phyloP scores from a whole-genome alignment of 2,797 vertebrate species.

The Microctenopoma lineatum region DNA sequence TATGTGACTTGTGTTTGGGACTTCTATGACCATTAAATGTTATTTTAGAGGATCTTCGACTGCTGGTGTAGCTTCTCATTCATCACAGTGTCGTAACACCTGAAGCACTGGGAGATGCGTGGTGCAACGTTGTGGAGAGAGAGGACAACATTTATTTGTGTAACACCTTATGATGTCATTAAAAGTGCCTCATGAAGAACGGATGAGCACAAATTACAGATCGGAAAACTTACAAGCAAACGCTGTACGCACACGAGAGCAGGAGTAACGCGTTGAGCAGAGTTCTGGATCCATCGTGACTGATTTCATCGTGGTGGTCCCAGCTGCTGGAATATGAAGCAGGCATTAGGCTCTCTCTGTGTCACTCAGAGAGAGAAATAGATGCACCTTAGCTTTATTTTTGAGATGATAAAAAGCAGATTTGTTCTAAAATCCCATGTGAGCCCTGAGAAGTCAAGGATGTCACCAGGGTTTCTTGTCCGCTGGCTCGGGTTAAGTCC shows the following conservation, averaged over 20 bases:
- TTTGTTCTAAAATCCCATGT: background rate
- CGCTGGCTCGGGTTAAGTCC: background rate
- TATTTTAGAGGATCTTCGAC: no score
- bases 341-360: background rate
- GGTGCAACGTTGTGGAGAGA: no score
- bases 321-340: background rate
- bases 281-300: background rate
- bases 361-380: background rate
- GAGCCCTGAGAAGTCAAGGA: background rate
- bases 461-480: background rate
- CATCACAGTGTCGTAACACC: no score
- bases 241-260: background rate
- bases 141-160: no score
- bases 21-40: no score
- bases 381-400: background rate
- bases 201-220: no score
- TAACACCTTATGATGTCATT: no score
- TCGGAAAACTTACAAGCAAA: no score
- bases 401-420: background rate
- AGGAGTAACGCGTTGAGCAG: background rate
- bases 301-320: background rate
- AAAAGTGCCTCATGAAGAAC: no score
- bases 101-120: no score
- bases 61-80: no score
- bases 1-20: no score